A percentile compares a stretch with the other conserved stretches of the same genome.
These are phyloP conservation scores for Bubo bubo DNA, from an alignment of 2,113 vertebrate species.

Conservation along the genomic window DNA sequence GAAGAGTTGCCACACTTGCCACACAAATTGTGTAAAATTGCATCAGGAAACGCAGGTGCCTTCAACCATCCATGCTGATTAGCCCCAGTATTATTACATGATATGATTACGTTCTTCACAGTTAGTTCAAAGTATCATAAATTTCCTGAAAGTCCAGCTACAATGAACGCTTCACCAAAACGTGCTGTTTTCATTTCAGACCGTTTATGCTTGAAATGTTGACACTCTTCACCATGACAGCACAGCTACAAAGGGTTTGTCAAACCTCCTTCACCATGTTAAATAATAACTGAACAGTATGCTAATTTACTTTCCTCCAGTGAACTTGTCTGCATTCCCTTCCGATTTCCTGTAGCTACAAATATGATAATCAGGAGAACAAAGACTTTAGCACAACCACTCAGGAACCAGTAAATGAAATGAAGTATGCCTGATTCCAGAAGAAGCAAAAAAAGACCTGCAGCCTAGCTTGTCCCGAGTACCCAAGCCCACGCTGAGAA, in stretches of 20 bases:
- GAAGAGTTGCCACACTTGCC: not conserved
- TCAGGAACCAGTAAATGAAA: not conserved
- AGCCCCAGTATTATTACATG: not conserved
- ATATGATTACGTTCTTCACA: rapidly evolving
- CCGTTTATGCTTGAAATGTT: not conserved
- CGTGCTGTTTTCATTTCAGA: not conserved
- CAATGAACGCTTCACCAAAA: not conserved
- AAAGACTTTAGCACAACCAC: conserved; percentile 55
- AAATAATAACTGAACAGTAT: conserved; percentile 36
- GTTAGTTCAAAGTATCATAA: not conserved
- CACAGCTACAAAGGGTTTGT: conserved; percentile 4
- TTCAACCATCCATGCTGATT: not conserved
- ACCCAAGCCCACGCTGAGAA: not conserved
- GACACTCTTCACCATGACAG: conserved; percentile 37
- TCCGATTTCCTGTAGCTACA: conserved; percentile 65
- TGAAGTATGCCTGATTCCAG: not conserved
- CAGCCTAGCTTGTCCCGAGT: not conserved
- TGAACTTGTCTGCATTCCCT: conserved; percentile 52
- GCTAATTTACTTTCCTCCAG: conserved; percentile 55
- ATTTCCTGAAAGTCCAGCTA: not conserved
- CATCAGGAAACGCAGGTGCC: not conserved
- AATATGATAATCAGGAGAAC: conserved; percentile 68
- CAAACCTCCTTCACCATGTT: not conserved
- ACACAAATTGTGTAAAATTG: not conserved
- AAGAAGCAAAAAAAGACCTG: not conserved